These are phyloP conservation scores for Enteromius fasciolatus DNA, from an alignment of 2,797 vertebrate genomes.

Conservation along the genomic window DNA sequence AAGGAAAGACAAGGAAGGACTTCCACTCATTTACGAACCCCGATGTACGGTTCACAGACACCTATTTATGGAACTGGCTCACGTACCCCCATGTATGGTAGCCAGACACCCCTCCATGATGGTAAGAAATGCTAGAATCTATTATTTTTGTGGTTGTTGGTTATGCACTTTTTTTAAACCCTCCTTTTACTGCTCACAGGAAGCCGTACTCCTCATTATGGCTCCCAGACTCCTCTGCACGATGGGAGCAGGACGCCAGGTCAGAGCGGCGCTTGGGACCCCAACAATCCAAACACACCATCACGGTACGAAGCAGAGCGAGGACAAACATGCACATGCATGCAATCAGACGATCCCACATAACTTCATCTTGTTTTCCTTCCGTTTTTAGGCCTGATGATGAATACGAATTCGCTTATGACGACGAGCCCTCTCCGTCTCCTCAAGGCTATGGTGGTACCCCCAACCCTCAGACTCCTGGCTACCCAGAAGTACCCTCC, in stretches of 20 bases:
- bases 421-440: slow-evolving; percentile 92
- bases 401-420: slow-evolving; percentile 91
- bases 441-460: slow-evolving; percentile 92
- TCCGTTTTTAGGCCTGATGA: slow-evolving; percentile 83
- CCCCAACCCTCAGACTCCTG: slow-evolving; percentile 93
- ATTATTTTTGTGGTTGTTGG: neutral
- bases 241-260: slow-evolving; percentile 94
- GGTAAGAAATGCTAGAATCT: slow-evolving; percentile 73
- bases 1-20: slow-evolving; percentile 84
- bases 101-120: slow-evolving; percentile 91
- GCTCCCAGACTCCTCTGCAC: slow-evolving; percentile 92
- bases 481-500: slow-evolving; percentile 92
- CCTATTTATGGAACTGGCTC: slow-evolving; percentile 94
- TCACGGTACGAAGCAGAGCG: slow-evolving; percentile 79
- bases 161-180: neutral
- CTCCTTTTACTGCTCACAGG: slow-evolving; percentile 67
- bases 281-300: slow-evolving; percentile 93
- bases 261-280: slow-evolving; percentile 96
- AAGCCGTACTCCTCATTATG: slow-evolving; percentile 91
- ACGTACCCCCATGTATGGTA: slow-evolving; percentile 93
- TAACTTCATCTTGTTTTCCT: neutral
- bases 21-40: slow-evolving; percentile 86
- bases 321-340: neutral
- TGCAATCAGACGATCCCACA: neutral
- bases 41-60: slow-evolving; percentile 92